phyloP scores from a whole-genome alignment of 2,113 vertebrate species.

The Callorhinus ursinus region DNA sequence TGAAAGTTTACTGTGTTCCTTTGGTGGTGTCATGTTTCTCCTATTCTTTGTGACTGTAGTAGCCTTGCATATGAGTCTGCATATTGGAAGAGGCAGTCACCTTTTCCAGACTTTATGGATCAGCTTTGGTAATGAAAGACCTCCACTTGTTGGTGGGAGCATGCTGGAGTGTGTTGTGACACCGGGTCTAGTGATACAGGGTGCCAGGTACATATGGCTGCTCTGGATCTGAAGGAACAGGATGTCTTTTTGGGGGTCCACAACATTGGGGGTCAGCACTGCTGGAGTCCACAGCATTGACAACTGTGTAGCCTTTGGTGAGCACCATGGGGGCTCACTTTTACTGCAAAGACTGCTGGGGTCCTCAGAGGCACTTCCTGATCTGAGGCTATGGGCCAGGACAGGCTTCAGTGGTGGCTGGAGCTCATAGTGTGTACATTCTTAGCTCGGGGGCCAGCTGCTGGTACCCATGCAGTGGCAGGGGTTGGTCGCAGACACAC shows the following conservation, averaged over 20 bases:
- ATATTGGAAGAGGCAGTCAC: neutral
- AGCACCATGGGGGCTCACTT: neutral
- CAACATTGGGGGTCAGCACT: neutral
- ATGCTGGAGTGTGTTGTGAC: neutral
- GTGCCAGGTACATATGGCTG: neutral
- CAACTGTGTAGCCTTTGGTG: neutral
- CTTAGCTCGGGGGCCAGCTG: neutral
- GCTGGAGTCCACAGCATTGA: neutral
- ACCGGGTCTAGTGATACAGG: neutral
- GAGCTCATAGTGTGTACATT: neutral
- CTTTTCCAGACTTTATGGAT: neutral
- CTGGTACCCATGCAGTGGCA: neutral
- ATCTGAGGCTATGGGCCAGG: neutral
- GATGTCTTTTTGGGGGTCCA: neutral
- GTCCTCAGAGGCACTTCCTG: neutral
- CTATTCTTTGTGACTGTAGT: neutral
- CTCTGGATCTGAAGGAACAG: neutral
- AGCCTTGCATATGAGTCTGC: neutral
- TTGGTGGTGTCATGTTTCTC: neutral
- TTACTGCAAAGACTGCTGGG: neutral
- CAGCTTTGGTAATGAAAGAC: neutral
- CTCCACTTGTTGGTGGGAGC: neutral
- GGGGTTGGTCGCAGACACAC: neutral
- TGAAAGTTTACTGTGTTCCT: neutral
- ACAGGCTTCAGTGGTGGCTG: neutral